A percentile compares a stretch with the other conserved stretches of the same genome.
phyloP scores from a whole-genome alignment of 2,113 vertebrate species.

The Oryzias melastigma region DNA sequence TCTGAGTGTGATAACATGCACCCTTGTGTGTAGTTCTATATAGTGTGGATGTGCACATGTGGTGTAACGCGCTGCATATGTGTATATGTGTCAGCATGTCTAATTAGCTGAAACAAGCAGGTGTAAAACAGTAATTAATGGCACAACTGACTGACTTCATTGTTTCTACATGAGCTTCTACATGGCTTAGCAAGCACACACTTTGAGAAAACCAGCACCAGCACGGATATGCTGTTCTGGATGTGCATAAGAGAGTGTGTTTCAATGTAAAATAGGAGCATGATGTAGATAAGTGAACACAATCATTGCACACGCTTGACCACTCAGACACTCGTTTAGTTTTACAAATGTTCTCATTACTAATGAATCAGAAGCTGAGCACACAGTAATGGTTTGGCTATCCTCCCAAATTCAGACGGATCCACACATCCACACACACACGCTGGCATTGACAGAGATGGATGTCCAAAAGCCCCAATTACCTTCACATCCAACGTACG shows the following conservation, averaged over 20 bases:
- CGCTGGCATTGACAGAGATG: constrained; percentile 55
- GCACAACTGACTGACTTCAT: constrained; percentile 68
- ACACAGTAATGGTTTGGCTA: constrained; percentile 66
- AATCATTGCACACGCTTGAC: constrained; percentile 42
- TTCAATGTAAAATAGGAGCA: constrained; percentile 15
- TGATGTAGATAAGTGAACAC: constrained; percentile 36
- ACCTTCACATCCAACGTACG: constrained; percentile 63
- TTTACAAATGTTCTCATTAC: constrained; percentile 73
- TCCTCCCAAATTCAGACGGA: constrained; percentile 56
- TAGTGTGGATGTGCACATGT: constrained; percentile 1
- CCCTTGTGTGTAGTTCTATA: constrained; percentile 15
- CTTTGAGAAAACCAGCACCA: not conserved
- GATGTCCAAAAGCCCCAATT: constrained; percentile 69
- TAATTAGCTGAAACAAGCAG: constrained; percentile 73
- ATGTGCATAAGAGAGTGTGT: not conserved
- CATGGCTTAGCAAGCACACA: constrained; percentile 19
- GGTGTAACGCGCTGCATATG: not conserved
- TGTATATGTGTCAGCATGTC: constrained; percentile 55
- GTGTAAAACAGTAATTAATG: constrained; percentile 77
- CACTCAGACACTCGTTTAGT: constrained; percentile 69
- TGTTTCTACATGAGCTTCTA: constrained; percentile 58
- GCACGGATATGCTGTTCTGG: not conserved
- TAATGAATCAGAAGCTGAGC: constrained; percentile 72
- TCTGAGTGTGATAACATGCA: constrained; percentile 19
- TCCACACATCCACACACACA: constrained; percentile 10